These are phyloP conservation scores for Stegophylla sp. DNA, from an alignment of 2,888 invertebrate genomes.

Conservation along the genomic window DNA sequence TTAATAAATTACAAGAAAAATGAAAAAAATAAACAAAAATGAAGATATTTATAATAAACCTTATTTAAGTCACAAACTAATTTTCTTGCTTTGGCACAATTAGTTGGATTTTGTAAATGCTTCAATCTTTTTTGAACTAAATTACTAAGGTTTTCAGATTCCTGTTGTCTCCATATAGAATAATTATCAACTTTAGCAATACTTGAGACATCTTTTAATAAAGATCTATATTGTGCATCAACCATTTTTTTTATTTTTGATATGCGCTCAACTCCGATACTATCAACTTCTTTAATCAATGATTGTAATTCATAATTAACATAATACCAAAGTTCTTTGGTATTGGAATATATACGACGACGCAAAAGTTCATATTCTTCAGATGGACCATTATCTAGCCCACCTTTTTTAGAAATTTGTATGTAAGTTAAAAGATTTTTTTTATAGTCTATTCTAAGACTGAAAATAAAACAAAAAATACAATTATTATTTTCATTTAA, in stretches of 20 bases:
- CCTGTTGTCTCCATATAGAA: slow-evolving; percentile 80
- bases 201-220: slow-evolving; percentile 76
- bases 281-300: slow-evolving; percentile 66
- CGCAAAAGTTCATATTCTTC: slow-evolving; percentile 79
- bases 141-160: slow-evolving; percentile 80
- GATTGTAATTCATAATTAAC: slow-evolving; percentile 76
- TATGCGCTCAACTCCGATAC: background rate
- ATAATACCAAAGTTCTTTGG: slow-evolving; percentile 86
- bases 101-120: slow-evolving; percentile 86
- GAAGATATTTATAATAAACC: slow-evolving; percentile 67
- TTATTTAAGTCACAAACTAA: slow-evolving; percentile 95
- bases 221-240: slow-evolving; percentile 72
- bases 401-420: slow-evolving; percentile 65
- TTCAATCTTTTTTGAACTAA: slow-evolving; percentile 82
- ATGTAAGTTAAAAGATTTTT: slow-evolving; percentile 57
- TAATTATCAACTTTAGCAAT: slow-evolving; percentile 79
- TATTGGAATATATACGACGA: slow-evolving; percentile 77
- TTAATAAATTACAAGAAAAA: background rate
- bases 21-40: background rate
- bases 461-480: background rate
- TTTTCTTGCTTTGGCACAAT: slow-evolving; percentile 86
- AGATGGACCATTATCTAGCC: slow-evolving; percentile 67
- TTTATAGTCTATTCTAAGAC: slow-evolving; percentile 50
- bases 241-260: slow-evolving; percentile 71
- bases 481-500: background rate